Conservation (phyloP, 1,140 invertebrate genomes). For the Eueides isabella region DNA sequence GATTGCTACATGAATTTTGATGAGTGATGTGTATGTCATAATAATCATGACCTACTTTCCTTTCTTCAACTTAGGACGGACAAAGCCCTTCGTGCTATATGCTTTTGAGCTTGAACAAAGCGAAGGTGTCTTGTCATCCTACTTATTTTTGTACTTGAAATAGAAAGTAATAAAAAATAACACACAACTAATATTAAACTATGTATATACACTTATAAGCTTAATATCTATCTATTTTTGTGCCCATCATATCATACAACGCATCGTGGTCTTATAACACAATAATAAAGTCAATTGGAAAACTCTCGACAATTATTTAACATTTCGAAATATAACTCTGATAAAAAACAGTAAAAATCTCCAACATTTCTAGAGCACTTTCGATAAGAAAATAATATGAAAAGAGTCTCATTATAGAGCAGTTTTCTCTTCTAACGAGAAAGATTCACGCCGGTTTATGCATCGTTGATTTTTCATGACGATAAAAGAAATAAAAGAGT, state of each 20-base stretch:
- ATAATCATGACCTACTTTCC: constrained; percentile 1
- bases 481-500: constrained; percentile 26
- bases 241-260: no score
- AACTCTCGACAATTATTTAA: neutral
- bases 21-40: constrained; percentile 9
- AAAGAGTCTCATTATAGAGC: constrained; percentile 28
- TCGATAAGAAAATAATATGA: constrained; percentile 18
- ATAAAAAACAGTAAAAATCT: neutral
- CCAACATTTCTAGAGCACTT: constrained; percentile 4
- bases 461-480: constrained; percentile 30
- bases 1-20: constrained; percentile 7
- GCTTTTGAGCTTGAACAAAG: neutral
- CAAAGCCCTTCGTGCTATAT: neutral
- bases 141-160: no score
- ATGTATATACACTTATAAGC: neutral
- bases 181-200: no score
- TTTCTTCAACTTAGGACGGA: neutral
- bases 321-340: neutral
- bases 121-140: neutral
- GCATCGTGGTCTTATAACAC: neutral
- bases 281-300: constrained; percentile 1
- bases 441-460: constrained; percentile 26
- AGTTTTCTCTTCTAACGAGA: constrained; percentile 26
- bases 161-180: no score
- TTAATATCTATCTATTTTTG: no score